Base-by-base conservation (phyloP, 2,113 vertebrate genomes). In the Nothocercus nigrocapillus region DNA sequence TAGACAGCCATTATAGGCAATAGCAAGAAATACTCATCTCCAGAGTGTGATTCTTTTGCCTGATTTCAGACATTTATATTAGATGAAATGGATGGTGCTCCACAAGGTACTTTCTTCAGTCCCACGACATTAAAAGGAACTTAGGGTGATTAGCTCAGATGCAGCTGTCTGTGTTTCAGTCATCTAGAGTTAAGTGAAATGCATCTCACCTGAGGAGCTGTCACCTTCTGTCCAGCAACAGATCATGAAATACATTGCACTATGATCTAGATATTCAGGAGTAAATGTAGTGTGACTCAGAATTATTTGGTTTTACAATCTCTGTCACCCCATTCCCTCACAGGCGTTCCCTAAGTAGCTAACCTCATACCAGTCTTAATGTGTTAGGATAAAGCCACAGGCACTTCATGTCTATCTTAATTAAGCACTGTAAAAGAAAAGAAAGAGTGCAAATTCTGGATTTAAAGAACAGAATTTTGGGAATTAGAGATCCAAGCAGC, bases 161-260 rank as follows among this genome's bases (percentile, higher is more conserved):
- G 62, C 59, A 53, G n/a, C 53, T 85, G 36, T 56, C 89, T 82
- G 10, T 32, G 30, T 45, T 83, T 92, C 80, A 75, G 80, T 59
- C 51, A 90, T 66, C 24, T 3, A 1, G 76, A 90, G 27, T 62
- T 83, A 63, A 81, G 53, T 36, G 82, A 90, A 51, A 77, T 88
- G 53, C 18, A 90, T n/a, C 51, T 68, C 77, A 61, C 72, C 47
- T 40, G 45, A 91, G 59, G 53, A 91, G 44, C 82, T 84, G 66
- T 85, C 88, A 86, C 49, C 66, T 85, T 70, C 63, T 74, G 79
- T 78, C 96, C 82, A 70, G 72, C 63, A 92, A 45, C 16, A 85
- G 79, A 59, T 74, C 63, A 88, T 91, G 61, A 83, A 78, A 76
- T 51, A 58, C 49, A 51, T 13, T 8, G 54, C 58, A n/a, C 72